Base-by-base conservation (phyloP, 2,888 invertebrate genomes). In the Acrocera orbiculus region DNA sequence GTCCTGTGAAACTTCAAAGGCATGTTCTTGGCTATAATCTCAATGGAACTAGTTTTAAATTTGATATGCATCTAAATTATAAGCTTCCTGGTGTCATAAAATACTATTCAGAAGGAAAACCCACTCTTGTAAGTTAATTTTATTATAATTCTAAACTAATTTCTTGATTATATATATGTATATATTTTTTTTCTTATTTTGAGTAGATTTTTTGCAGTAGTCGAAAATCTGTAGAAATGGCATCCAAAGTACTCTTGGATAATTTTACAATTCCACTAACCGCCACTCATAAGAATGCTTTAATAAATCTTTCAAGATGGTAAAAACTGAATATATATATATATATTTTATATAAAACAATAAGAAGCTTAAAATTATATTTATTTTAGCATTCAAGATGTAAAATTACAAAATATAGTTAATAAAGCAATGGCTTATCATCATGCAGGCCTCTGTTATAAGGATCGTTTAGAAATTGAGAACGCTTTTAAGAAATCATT, bases 11-110 rank as follows among this genome's bases (percentile, higher is more conserved):
- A 48, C 53, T 85, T n/a, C 66, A 67, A 34, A 73, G 74, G 44
- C 59, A 81, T 16, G 79, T 85, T 0, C 59, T 77, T 44, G 81
- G 81, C 0, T 83, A 73, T 48, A 55, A 66, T 11, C 61, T 64
- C 5, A 64, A 67, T 17, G 60, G 63, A 10, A 63, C 65, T 7
- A 69, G 73, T 30, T 85, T 80, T 53, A 73, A 73, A 47, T 85
- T 85, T 52, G 82, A 83, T 46, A 65, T 82, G 39, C 65, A 67
- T 11, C 65, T 85, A n/a, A 80, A 70, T 50, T 83, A 82, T 54
- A 78, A 76, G 51, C 56, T 85, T 3, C 67, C 69, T 50, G 58
- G 65, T 1, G 59, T 83, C 32, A 73, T 85, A 44, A 64, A 71
- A 45, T 71, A 69, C 45, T 72, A 81, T 53, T 69, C 79, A 9